Base-by-base conservation (phyloP, 2,797 vertebrate species). In the Channa striata region DNA sequence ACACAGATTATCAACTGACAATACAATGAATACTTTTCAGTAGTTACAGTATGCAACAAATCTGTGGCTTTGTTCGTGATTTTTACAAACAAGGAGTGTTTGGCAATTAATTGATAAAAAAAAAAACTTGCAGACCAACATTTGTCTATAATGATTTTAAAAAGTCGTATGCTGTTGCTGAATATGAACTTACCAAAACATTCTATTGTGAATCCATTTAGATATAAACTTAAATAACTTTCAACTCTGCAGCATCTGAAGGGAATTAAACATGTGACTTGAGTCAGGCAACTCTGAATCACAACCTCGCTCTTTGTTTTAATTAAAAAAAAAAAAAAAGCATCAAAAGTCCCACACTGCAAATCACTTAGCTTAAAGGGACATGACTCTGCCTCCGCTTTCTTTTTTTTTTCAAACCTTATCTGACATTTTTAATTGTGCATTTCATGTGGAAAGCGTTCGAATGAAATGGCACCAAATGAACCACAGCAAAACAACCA, bases 401-500 rank as follows among this genome's bases (percentile, higher is more conserved):
- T 66, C 42, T 83, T 60, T 65, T 56, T 65, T 56, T 30, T 53
- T 77, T 78, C 52, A 58, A 48, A 77, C 48, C 6, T 40, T 82
- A 53, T 86, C 60, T 56, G 70, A 82, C 77, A 67, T 72, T 68
- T 83, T 65, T 60, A 49, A 72, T 74, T 68, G 81, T 83, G 51
- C 43, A 33, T 81, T 80, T 86, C 61, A 78, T 62, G 76, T 39
- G 56, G 68, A 72, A 85, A 83, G 70, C 82, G 61, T 90, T 73
- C 72, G 25, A 53, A 65, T 80, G 1, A 72, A 75, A 75, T 60
- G 69, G 69, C 74, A 86, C 91, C 91, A 91, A 92, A 92, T 81
- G 71, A 16, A 34, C 56, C 16, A 47, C 83, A 73, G 34, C 47
- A 80, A n/a, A 66, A 37, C 5, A 70, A 23, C 42, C 20, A 16